Conservation (phyloP, 2,797 vertebrate species). For the Lindbergichthys nudifrons region DNA sequence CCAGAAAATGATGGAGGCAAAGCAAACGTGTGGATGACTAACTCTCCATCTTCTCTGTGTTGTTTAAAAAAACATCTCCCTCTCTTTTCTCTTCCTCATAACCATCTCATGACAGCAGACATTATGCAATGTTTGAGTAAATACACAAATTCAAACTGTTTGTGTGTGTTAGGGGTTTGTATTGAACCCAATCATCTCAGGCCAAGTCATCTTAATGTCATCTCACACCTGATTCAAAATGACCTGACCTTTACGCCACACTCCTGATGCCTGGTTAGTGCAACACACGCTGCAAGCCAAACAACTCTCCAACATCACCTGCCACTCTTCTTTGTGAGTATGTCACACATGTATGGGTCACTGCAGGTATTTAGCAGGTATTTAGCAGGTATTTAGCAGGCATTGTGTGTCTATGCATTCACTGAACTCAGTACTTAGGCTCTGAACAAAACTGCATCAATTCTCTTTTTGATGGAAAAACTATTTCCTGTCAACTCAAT, state of each 20-base stretch:
- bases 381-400: slow-evolving; percentile 13
- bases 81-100: slow-evolving; percentile 30
- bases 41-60: slow-evolving; percentile 48
- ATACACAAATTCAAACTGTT: slow-evolving; percentile 20
- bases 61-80: slow-evolving; percentile 64
- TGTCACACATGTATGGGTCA: slow-evolving; percentile 9
- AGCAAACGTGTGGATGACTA: slow-evolving; percentile 60
- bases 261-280: neutral
- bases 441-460: slow-evolving; percentile 2
- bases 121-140: slow-evolving; percentile 22
- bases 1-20: slow-evolving; percentile 59
- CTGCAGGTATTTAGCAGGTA: neutral
- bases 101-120: slow-evolving; percentile 36
- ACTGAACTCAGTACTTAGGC: neutral
- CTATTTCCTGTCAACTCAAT: slow-evolving; percentile 28
- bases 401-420: neutral
- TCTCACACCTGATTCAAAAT: slow-evolving; percentile 14
- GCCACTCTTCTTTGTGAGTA: neutral
- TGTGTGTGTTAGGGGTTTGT: slow-evolving; percentile 2
- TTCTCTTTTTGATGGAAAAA: slow-evolving; percentile 21
- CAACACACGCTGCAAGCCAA: neutral
- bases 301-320: too few relatives aligned
- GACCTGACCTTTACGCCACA: slow-evolving; percentile 3
- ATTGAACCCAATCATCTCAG: slow-evolving; percentile 1
- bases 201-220: slow-evolving; percentile 34